Percentiles rank a stretch among this genome's conserved stretches.
These are phyloP conservation scores for Agrochola lychnidis DNA, from an alignment of 2,888 invertebrate species.

Conservation along the genomic window DNA sequence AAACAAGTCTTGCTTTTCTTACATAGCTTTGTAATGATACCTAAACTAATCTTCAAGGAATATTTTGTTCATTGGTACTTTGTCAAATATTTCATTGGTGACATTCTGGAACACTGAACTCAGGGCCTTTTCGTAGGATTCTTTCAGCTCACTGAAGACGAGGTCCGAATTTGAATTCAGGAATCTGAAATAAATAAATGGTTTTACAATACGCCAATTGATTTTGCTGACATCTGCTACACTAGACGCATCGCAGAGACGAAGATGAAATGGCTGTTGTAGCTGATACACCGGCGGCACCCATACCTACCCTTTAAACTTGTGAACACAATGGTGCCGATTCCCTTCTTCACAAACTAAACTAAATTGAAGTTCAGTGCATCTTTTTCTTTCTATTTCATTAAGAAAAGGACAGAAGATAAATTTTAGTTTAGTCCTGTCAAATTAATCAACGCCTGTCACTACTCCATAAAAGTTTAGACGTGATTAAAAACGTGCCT, in stretches of 20 bases:
- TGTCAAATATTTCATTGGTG: constrained; percentile 92
- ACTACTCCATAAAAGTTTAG: too few species aligned
- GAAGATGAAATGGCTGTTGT: not conserved
- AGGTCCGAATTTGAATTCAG: constrained; percentile 92
- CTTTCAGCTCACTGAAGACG: constrained; percentile 92
- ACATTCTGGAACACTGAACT: constrained; percentile 92
- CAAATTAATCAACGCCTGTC: too few species aligned
- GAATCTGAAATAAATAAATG: constrained; percentile 81
- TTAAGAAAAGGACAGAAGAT: too few species aligned
- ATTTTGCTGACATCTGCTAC: not conserved
- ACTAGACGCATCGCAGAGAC: not conserved
- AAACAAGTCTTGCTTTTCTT: constrained; percentile 24
- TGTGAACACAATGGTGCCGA: too few species aligned
- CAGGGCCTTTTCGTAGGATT: constrained; percentile 92
- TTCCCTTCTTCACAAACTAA: too few species aligned
- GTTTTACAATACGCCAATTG: not conserved
- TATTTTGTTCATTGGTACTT: constrained; percentile 92
- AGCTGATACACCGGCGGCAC: not conserved
- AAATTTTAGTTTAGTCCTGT: too few species aligned
- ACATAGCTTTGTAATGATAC: constrained; percentile 9
- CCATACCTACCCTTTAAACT: not conserved
- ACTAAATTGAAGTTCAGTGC: too few species aligned
- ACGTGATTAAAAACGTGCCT: too few species aligned
- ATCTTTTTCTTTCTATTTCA: too few species aligned
- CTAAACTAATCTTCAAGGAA: constrained; percentile 87